A percentile compares a stretch with the other conserved stretches of the same genome.
Evolutionary conservation across 2,797 vertebrate species (phyloP).

Genomic region (Chaetodon trifasciatus): DNA sequence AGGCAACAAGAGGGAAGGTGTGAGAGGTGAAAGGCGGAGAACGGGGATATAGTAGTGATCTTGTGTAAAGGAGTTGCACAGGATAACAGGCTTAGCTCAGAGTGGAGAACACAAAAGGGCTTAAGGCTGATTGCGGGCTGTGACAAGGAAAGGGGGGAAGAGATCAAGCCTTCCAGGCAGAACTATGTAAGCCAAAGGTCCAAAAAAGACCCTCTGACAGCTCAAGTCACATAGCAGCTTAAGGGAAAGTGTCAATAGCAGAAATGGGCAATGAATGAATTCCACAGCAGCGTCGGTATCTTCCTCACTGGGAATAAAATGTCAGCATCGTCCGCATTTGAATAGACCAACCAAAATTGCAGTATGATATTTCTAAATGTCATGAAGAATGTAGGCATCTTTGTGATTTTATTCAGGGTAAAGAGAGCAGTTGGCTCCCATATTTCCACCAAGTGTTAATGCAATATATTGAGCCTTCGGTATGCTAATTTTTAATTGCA

Average conservation of each 20-base stretch:
- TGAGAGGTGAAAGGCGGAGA: conserved; percentile 58
- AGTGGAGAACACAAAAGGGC: conserved; percentile 79
- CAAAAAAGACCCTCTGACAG: conserved; percentile 61
- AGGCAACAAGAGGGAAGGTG: conserved; percentile 31
- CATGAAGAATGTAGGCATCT: conserved; percentile 66
- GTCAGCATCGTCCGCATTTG: conserved; percentile 68
- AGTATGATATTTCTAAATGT: conserved; percentile 75
- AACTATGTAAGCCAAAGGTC: conserved; percentile 71
- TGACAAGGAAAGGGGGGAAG: conserved; percentile 75
- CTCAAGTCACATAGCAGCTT: conserved; percentile 63
- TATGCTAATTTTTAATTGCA: conserved; percentile 63
- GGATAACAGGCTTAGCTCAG: conserved; percentile 80
- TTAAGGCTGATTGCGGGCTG: conserved; percentile 77
- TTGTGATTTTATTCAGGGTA: conserved; percentile 58
- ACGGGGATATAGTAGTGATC: conserved; percentile 59
- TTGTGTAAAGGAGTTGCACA: conserved; percentile 72
- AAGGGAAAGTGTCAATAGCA: conserved; percentile 68
- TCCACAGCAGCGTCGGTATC: conserved; percentile 9
- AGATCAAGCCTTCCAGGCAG: conserved; percentile 77
- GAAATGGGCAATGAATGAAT: conserved; percentile 62
- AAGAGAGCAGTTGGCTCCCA: conserved; percentile 50
- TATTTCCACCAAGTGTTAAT: conserved; percentile 42
- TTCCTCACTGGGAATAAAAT: conserved; percentile 63
- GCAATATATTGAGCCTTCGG: conserved; percentile 43
- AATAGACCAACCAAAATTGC: conserved; percentile 67